Conservation (phyloP, 2,888 invertebrate genomes). For the Acronicta alni region DNA sequence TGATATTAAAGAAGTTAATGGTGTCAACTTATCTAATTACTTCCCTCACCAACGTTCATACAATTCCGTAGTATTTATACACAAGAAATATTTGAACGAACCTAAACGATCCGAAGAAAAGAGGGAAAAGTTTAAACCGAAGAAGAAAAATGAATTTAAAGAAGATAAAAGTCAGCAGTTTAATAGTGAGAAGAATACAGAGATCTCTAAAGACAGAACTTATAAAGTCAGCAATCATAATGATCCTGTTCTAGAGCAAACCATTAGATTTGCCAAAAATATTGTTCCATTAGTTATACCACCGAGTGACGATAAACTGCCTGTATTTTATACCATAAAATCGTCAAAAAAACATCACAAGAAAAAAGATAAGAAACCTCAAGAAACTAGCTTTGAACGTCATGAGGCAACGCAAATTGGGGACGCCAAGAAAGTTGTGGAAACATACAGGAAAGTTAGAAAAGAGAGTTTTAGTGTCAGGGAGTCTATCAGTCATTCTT, state of each 20-base stretch:
- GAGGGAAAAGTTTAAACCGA: conserved; percentile 44
- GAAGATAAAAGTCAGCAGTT: conserved; percentile 69
- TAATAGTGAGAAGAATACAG: conserved; percentile 52
- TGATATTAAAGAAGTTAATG: conserved; percentile 63
- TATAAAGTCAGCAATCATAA: conserved; percentile 51
- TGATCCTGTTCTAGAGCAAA: conserved; percentile 74
- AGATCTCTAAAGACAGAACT: conserved; percentile 43
- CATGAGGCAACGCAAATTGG: conserved; percentile 56
- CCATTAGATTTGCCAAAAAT: conserved; percentile 77
- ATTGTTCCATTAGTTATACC: conserved; percentile 78
- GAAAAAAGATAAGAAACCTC: conserved; percentile 59
- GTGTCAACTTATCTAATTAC: conserved; percentile 76
- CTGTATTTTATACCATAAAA: conserved; percentile 77
- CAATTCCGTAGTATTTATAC: conserved; percentile 77
- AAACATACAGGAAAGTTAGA: conserved; percentile 64
- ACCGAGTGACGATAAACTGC: conserved; percentile 63
- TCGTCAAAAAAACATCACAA: conserved; percentile 65
- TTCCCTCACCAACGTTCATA: conserved; percentile 69
- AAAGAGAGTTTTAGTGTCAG: conserved; percentile 64
- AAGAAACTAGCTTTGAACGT: conserved; percentile 43
- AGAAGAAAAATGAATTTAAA: conserved; percentile 50
- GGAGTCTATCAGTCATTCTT: conserved; percentile 70
- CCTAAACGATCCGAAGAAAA: conserved; percentile 37
- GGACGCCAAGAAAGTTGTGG: conserved; percentile 64
- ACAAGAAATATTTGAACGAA: conserved; percentile 71